phyloP scores from a whole-genome alignment of 2,888 invertebrate species.

The Agrilus biguttatus region DNA sequence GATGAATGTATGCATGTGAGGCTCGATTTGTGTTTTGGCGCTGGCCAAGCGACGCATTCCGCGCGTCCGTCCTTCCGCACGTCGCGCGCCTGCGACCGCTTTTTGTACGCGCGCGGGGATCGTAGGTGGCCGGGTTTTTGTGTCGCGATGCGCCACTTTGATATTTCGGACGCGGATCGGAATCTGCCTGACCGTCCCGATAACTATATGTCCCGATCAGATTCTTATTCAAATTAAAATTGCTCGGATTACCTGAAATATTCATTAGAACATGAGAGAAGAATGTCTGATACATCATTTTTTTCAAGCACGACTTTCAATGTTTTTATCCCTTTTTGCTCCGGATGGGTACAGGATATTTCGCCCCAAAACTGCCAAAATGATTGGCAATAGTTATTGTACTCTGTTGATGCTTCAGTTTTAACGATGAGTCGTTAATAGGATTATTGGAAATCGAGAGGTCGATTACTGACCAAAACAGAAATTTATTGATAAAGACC shows the following conservation, averaged over 20 bases:
- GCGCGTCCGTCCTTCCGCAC: conserved; percentile 20
- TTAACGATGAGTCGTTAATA: too few species aligned
- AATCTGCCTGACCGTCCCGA: conserved; percentile 9
- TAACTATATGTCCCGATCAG: conserved; percentile 13
- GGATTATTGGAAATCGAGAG: too few species aligned
- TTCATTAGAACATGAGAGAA: conserved; percentile 27
- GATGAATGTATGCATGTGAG: conserved; percentile 29
- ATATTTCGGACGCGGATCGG: conserved; percentile 15
- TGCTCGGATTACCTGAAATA: conserved; percentile 28
- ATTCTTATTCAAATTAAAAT: conserved; percentile 23
- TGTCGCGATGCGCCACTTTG: conserved; percentile 14
- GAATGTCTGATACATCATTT: conserved; percentile 15
- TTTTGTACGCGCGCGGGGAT: conserved; percentile 18
- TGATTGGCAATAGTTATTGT: too few species aligned
- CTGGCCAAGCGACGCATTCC: conserved; percentile 29
- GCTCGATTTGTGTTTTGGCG: conserved; percentile 32
- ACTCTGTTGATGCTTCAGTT: too few species aligned
- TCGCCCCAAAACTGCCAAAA: too few species aligned
- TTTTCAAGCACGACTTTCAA: neutral
- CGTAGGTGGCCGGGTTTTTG: conserved; percentile 22
- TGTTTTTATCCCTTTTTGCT: too few species aligned
- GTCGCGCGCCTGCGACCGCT: conserved; percentile 19
- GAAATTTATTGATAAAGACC: too few species aligned
- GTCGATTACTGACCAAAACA: too few species aligned
- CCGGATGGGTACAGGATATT: too few species aligned